These are phyloP conservation scores for Sinocyclocheilus maitianheensis DNA, from an alignment of 2,113 vertebrate species.

Conservation along the genomic window DNA sequence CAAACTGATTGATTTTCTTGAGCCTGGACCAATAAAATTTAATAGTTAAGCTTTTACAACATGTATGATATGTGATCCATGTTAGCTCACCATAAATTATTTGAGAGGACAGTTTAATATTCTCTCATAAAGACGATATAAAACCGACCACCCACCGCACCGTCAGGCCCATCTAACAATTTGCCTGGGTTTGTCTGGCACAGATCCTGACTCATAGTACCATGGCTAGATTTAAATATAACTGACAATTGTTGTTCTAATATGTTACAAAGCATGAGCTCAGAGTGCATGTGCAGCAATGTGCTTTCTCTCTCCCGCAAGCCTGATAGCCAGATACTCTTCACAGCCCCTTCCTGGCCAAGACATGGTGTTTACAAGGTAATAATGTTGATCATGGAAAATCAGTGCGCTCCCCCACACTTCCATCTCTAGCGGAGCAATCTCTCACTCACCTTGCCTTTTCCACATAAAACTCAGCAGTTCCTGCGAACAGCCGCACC, in stretches of 20 bases:
- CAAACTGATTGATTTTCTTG: constrained; percentile 16
- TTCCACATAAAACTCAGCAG: constrained; percentile 51
- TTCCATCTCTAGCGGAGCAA: constrained; percentile 41
- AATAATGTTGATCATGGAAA: constrained; percentile 60
- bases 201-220: constrained; percentile 10
- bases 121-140: constrained; percentile 35
- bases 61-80: constrained; percentile 25
- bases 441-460: constrained; percentile 48
- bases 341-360: constrained; percentile 34
- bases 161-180: background rate
- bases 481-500: constrained; percentile 1
- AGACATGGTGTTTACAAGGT: constrained; percentile 57
- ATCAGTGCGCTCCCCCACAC: constrained; percentile 44
- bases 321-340: constrained; percentile 10
- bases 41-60: constrained; percentile 34
- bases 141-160: constrained; percentile 25
- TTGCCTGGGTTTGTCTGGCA: constrained; percentile 24
- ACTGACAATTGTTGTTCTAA: background rate
- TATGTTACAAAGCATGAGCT: background rate
- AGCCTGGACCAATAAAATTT: constrained; percentile 18
- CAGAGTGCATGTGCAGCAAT: constrained; percentile 25
- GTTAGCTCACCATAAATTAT: constrained; percentile 23
- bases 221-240: background rate
- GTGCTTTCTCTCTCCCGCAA: constrained; percentile 30
- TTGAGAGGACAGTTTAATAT: constrained; percentile 33